Evolutionary conservation across 2,113 vertebrate species (phyloP).

Genomic region (Corythornis madagascariensis): DNA sequence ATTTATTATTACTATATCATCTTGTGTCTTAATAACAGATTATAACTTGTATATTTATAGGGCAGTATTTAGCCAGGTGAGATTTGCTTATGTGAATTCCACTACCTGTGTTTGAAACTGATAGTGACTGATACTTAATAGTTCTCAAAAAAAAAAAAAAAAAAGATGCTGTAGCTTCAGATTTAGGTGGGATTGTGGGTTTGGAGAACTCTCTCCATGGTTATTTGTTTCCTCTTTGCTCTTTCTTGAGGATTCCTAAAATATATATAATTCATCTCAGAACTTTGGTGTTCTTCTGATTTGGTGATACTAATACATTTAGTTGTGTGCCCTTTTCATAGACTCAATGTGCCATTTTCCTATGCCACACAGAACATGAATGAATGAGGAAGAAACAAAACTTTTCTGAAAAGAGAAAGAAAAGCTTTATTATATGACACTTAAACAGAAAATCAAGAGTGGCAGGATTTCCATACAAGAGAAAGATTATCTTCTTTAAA

Average conservation of each 20-base stretch:
- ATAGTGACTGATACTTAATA: not conserved
- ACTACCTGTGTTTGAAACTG: conserved; percentile 14
- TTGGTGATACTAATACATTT: not conserved
- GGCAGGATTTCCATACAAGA: conserved; percentile 53
- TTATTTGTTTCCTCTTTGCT: not conserved
- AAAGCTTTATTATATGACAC: conserved; percentile 20
- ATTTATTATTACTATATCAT: not conserved
- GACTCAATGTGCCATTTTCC: not conserved
- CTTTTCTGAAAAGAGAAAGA: not conserved
- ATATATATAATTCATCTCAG: not conserved
- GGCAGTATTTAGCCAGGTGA: not conserved
- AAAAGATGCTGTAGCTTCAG: not conserved
- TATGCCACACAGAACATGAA: not conserved
- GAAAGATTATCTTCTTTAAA: conserved; percentile 69
- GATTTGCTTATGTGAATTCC: conserved; percentile 27
- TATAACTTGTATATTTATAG: not conserved
- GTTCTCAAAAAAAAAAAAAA: not conserved
- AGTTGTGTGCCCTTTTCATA: not conserved
- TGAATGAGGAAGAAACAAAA: conserved; percentile 9
- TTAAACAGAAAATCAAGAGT: conserved; percentile 68
- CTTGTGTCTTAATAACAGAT: conserved; percentile 1
- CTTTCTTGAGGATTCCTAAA: not conserved
- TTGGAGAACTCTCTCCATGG: not conserved
- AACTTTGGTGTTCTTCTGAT: not conserved
- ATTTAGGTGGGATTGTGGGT: not conserved